Conservation (phyloP, 2,113 vertebrate species). For the Potamarius usumacintae region DNA sequence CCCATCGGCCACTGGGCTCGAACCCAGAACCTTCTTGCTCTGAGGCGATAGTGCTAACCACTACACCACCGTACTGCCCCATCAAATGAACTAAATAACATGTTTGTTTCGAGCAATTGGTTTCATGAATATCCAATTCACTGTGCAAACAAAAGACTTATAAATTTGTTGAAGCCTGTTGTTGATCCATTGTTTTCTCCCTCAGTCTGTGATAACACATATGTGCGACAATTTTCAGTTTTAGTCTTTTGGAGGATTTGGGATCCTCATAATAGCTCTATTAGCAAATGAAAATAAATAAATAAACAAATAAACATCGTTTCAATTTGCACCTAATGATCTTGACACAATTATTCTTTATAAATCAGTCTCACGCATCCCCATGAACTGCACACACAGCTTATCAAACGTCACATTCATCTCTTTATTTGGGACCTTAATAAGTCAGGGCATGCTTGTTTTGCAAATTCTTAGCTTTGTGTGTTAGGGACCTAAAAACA, state of each 20-base stretch:
- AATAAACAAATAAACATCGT: not conserved
- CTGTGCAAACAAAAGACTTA: too few relatives aligned
- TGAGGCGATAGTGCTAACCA: too few relatives aligned
- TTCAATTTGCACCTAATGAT: not conserved
- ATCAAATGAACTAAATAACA: too few relatives aligned
- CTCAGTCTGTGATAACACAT: not conserved
- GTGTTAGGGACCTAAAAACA: conserved; percentile 15
- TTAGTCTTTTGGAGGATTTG: not conserved
- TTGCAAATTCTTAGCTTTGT: not conserved
- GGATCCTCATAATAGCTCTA: not conserved
- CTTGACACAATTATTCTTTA: not conserved
- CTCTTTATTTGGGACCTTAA: not conserved
- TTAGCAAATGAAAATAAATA: not conserved
- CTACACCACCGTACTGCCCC: too few relatives aligned
- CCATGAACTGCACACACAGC: not conserved
- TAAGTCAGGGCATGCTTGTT: not conserved
- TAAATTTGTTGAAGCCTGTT: too few relatives aligned
- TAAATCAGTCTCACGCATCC: not conserved
- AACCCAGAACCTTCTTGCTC: too few relatives aligned
- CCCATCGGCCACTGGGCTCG: too few relatives aligned
- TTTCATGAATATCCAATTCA: too few relatives aligned
- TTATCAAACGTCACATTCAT: not conserved
- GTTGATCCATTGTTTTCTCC: not conserved
- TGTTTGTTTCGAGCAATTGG: too few relatives aligned
- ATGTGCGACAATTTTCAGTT: not conserved